These are phyloP conservation scores for Zosterops japonicus DNA, from an alignment of 2,113 vertebrate species.

Conservation along the genomic window DNA sequence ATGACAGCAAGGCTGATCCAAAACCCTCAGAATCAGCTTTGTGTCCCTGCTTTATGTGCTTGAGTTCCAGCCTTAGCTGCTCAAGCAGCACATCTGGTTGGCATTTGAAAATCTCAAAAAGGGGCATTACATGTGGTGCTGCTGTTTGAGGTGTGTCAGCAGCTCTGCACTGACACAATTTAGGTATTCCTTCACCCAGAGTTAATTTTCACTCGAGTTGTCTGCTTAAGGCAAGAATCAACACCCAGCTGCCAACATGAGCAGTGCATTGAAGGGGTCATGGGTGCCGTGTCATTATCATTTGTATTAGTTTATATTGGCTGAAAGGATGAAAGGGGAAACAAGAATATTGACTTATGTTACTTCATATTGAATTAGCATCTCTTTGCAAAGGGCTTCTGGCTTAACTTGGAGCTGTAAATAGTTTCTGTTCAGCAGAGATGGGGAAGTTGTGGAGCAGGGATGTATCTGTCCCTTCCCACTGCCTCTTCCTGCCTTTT, in stretches of 20 bases:
- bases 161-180: not conserved
- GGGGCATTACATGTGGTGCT: rapidly evolving
- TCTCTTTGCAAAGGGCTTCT: constrained; percentile 42
- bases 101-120: not conserved
- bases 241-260: not conserved
- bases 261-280: not conserved
- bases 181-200: not conserved
- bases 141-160: not conserved
- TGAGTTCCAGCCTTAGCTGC: not conserved
- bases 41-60: not conserved
- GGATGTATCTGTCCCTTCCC: not conserved
- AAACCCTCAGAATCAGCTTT: not conserved
- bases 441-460: not conserved
- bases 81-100: rapidly evolving
- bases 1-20: not conserved
- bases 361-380: constrained; percentile 34
- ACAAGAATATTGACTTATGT: constrained; percentile 48
- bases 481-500: not conserved
- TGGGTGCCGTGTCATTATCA: not conserved
- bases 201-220: constrained; percentile 47
- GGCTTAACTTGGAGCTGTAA: constrained; percentile 18
- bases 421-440: not conserved
- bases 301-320: constrained; percentile 47
- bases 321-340: constrained; percentile 60
- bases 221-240: constrained; percentile 63